These are phyloP conservation scores for Branchipolynoe longqiensis DNA, from an alignment of 2,888 invertebrate genomes.

Conservation along the genomic window DNA sequence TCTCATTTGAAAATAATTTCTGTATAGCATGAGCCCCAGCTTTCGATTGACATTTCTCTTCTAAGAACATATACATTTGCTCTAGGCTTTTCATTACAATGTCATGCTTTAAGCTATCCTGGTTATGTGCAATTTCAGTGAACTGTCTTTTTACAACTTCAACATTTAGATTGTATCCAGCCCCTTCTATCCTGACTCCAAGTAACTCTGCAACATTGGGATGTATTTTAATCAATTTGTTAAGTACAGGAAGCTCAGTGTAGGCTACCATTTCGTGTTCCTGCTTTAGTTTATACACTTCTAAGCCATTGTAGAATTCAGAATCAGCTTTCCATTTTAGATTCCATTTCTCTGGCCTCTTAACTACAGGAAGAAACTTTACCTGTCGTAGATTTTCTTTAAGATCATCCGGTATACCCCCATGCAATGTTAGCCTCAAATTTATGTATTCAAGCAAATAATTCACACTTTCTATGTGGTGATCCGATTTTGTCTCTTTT, in stretches of 20 bases:
- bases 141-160: background rate
- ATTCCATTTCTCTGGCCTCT: background rate
- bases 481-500: background rate
- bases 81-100: background rate
- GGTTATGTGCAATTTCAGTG: background rate
- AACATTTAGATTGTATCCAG: background rate
- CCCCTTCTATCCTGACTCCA: constrained; percentile 5
- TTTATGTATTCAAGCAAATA: background rate
- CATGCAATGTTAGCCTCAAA: background rate
- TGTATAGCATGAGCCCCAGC: background rate
- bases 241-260: background rate
- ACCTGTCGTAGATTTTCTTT: background rate
- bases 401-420: background rate
- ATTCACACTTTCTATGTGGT: background rate
- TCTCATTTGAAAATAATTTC: background rate
- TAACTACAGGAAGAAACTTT: constrained; percentile 3
- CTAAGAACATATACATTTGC: background rate
- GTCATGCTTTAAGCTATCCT: background rate
- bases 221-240: background rate
- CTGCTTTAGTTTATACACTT: background rate
- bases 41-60: background rate
- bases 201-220: background rate
- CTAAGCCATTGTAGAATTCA: background rate
- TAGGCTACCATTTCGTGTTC: background rate
- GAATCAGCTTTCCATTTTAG: constrained; percentile 16